Percentiles rank a stretch among this genome's conserved stretches.
These are phyloP conservation scores for Drosophila maculinotata DNA, from an alignment of 2,888 invertebrate species.

Conservation along the genomic window DNA sequence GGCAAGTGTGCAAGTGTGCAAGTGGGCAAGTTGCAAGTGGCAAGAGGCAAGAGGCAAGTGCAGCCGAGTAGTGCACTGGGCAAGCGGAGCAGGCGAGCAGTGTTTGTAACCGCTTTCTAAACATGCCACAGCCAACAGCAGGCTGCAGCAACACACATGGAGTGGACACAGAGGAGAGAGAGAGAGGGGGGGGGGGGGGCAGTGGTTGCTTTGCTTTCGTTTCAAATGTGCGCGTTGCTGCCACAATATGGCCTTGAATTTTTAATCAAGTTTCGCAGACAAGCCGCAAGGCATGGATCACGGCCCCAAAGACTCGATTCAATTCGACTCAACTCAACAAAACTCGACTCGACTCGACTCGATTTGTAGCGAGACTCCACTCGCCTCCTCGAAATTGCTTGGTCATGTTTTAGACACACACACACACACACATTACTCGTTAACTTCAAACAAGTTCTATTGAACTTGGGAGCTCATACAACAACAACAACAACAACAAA, in stretches of 20 bases:
- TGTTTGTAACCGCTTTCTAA: slow-evolving; percentile 72
- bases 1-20: slow-evolving; percentile 7
- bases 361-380: slow-evolving; percentile 26
- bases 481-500: slow-evolving; percentile 31
- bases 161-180: neutral
- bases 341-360: slow-evolving; percentile 8
- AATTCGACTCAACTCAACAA: neutral
- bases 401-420: slow-evolving; percentile 59
- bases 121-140: slow-evolving; percentile 31
- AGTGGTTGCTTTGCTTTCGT: slow-evolving; percentile 49
- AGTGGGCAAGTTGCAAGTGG: no score
- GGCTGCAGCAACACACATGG: slow-evolving; percentile 7
- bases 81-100: slow-evolving; percentile 57
- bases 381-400: slow-evolving; percentile 42
- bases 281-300: slow-evolving; percentile 59
- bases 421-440: slow-evolving; percentile 36
- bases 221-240: slow-evolving; percentile 64
- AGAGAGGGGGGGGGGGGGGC: neutral
- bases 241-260: slow-evolving; percentile 80
- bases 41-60: slow-evolving; percentile 47
- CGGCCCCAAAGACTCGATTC: slow-evolving; percentile 37
- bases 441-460: slow-evolving; percentile 72
- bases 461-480: slow-evolving; percentile 67
- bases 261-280: slow-evolving; percentile 78
- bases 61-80: slow-evolving; percentile 73